A percentile compares a stretch with the other conserved stretches of the same genome.
Conservation (phyloP, 2,888 invertebrate species). For the Alloscopus bannaensis region DNA sequence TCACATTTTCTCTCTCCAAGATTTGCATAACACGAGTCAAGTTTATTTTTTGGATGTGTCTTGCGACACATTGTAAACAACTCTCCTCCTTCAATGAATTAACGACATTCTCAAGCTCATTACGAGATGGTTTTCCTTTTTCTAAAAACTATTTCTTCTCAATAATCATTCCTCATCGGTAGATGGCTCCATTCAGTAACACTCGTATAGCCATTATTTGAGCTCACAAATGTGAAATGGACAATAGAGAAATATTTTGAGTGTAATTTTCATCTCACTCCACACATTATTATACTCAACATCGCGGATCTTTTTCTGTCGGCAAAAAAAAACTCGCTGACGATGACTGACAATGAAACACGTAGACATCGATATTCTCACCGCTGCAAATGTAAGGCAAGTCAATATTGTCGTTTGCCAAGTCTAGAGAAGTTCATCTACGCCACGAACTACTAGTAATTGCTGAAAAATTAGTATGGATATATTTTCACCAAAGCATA, state of each 20-base stretch:
- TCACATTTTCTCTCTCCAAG: too few relatives aligned
- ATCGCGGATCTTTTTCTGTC: background rate
- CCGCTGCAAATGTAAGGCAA: constrained; percentile 8
- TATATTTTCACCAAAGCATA: too few relatives aligned
- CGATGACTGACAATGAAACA: background rate
- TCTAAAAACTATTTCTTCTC: too few relatives aligned
- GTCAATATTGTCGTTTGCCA: constrained; percentile 55
- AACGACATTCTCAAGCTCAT: constrained; percentile 10
- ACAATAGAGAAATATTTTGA: constrained; percentile 17
- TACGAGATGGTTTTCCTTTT: constrained; percentile 3
- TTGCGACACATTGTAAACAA: too few relatives aligned
- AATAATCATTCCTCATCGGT: constrained; percentile 2
- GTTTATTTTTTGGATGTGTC: too few relatives aligned
- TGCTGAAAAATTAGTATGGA: background rate
- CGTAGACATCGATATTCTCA: background rate
- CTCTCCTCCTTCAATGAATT: too few relatives aligned
- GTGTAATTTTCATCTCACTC: constrained; percentile 11
- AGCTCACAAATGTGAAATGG: constrained; percentile 1
- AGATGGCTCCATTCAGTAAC: too few relatives aligned
- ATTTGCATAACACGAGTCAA: too few relatives aligned
- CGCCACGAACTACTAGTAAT: background rate
- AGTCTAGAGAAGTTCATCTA: constrained; percentile 29
- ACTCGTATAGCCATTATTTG: too few relatives aligned
- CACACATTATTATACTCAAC: background rate
- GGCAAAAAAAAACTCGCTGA: background rate